A percentile compares a stretch with the other conserved stretches of the same genome.
Conservation (phyloP, 2,113 vertebrate genomes). For the Phalacrocorax pelagicus region DNA sequence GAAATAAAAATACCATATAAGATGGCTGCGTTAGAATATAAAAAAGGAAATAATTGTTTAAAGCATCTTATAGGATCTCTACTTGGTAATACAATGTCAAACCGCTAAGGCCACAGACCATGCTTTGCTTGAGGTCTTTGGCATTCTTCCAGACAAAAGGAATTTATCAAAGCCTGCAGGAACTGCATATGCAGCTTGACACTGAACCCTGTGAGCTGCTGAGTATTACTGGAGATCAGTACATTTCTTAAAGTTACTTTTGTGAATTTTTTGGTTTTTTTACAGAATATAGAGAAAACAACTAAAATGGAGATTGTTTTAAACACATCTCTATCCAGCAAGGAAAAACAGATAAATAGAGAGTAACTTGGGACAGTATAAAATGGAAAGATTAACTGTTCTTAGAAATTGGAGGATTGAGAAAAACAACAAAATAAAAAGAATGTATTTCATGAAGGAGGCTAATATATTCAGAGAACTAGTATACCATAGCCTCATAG, state of each 20-base stretch:
- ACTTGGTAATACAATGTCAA: neutral
- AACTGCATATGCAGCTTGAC: neutral
- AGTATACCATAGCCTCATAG: neutral
- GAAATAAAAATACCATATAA: neutral
- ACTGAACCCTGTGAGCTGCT: neutral
- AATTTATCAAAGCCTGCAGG: slow-evolving; percentile 13
- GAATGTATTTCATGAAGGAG: neutral
- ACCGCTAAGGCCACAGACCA: neutral
- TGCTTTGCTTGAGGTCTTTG: neutral
- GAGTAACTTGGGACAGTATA: neutral
- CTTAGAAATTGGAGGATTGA: neutral
- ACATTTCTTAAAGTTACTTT: neutral
- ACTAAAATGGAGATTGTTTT: neutral
- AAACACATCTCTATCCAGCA: neutral
- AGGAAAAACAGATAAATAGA: neutral
- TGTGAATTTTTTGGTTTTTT: neutral
- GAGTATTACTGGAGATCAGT: neutral
- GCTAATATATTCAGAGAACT: neutral
- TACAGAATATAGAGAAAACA: neutral
- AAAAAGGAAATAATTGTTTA: neutral
- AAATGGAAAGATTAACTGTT: neutral
- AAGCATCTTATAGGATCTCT: neutral
- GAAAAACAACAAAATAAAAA: neutral
- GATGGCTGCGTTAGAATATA: neutral
- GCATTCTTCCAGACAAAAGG: neutral